These are phyloP conservation scores for Cardinalis cardinalis DNA, from an alignment of 2,113 vertebrate species.

Conservation along the genomic window DNA sequence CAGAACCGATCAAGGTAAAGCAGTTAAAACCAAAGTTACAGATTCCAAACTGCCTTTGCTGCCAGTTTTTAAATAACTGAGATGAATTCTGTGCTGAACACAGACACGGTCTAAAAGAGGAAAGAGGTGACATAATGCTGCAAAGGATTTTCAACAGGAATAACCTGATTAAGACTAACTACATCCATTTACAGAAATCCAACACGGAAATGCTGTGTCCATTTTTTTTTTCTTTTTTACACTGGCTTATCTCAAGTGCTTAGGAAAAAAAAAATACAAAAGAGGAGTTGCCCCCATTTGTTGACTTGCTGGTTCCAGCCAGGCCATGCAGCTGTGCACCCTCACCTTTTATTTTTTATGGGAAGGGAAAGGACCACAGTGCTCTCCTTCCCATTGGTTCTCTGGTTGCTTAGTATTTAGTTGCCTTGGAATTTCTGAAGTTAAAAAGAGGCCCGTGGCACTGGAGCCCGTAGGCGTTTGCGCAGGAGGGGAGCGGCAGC, in stretches of 20 bases:
- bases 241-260: background rate
- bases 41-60: background rate
- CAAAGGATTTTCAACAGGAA: background rate
- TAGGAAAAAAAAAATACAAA: background rate
- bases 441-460: constrained; percentile 40
- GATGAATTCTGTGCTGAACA: background rate
- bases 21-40: background rate
- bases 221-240: background rate
- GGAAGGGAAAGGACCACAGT: background rate
- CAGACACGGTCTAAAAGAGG: background rate
- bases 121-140: background rate
- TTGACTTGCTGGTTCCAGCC: background rate
- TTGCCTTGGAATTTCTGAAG: constrained; percentile 73
- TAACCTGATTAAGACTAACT: background rate
- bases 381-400: constrained; percentile 53
- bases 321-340: background rate
- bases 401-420: constrained; percentile 70
- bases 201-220: background rate
- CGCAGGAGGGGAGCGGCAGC: constrained; percentile 70
- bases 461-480: constrained; percentile 66
- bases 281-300: background rate
- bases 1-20: background rate
- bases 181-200: background rate
- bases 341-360: background rate
- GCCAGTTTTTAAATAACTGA: constrained; percentile 10